Conservation (phyloP, 2,888 invertebrate species). For the Pheosia tremula region DNA sequence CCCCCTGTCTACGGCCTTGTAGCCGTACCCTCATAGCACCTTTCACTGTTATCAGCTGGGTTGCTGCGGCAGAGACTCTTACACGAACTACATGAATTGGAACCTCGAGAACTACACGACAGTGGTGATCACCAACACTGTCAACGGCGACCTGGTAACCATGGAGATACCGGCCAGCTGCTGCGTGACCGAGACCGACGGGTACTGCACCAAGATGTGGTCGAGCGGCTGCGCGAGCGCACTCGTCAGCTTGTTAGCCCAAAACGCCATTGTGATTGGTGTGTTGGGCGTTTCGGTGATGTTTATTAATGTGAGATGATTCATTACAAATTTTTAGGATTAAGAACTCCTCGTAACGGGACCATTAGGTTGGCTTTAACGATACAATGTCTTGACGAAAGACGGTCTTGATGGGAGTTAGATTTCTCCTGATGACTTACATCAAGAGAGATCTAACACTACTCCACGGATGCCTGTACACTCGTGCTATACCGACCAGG, state of each 20-base stretch:
- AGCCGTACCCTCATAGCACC: not conserved
- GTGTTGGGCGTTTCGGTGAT: conserved; percentile 76
- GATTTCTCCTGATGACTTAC: too few relatives aligned
- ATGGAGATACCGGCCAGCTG: conserved; percentile 61
- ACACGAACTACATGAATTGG: conserved; percentile 61
- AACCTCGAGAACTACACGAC: conserved; percentile 60
- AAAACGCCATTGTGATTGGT: conserved; percentile 71
- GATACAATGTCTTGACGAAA: too few relatives aligned
- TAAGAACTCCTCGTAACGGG: too few relatives aligned
- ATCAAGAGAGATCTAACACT: too few relatives aligned
- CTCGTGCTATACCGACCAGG: too few relatives aligned
- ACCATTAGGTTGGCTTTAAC: too few relatives aligned
- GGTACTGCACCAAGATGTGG: conserved; percentile 54
- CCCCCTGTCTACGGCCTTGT: too few relatives aligned
- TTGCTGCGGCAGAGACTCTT: conserved; percentile 70
- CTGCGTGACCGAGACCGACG: conserved; percentile 46
- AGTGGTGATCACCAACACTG: conserved; percentile 47
- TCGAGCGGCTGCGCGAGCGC: conserved; percentile 59
- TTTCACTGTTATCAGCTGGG: conserved; percentile 51
- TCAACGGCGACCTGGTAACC: conserved; percentile 42
- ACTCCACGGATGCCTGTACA: too few relatives aligned
- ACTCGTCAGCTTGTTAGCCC: conserved; percentile 57
- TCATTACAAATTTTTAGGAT: not conserved
- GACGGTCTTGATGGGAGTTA: too few relatives aligned
- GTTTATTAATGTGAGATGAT: conserved; percentile 69